Percentiles rank a stretch among this genome's conserved stretches.
These are phyloP conservation scores for Synanthedon myopaeformis DNA, from an alignment of 2,888 invertebrate genomes.

Conservation along the genomic window DNA sequence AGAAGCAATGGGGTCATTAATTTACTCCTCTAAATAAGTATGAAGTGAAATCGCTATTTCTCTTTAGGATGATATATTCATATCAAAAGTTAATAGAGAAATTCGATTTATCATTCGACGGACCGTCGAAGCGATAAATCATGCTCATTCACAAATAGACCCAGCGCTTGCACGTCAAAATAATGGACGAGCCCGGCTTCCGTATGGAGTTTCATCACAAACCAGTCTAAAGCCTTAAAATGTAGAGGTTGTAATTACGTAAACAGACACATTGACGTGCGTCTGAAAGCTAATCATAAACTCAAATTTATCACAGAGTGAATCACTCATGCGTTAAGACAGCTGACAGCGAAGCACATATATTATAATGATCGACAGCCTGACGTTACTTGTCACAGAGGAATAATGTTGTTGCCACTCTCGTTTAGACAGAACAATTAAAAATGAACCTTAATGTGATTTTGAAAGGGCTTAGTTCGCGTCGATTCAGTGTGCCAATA, in stretches of 20 bases:
- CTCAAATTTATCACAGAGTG: conserved; percentile 69
- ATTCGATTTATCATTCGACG: conserved; percentile 48
- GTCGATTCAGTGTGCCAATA: conserved; percentile 5
- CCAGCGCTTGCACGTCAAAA: conserved; percentile 37
- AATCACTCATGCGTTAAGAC: conserved; percentile 68
- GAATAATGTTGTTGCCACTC: conserved; percentile 66
- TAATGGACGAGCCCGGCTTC: conserved; percentile 42
- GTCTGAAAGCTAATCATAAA: conserved; percentile 70
- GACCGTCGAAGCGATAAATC: conserved; percentile 50
- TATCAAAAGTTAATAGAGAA: conserved; percentile 31
- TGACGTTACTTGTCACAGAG: conserved; percentile 65
- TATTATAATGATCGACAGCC: conserved; percentile 69
- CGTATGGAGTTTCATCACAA: conserved; percentile 40
- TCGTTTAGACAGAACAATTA: conserved; percentile 11
- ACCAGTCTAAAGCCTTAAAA: conserved; percentile 47
- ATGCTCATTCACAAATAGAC: conserved; percentile 41
- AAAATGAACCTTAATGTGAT: conserved; percentile 15
- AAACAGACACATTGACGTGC: conserved; percentile 65
- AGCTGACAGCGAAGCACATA: conserved; percentile 68
- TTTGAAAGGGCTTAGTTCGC: conserved; percentile 13
- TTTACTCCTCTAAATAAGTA: too few relatives aligned
- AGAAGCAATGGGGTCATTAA: too few relatives aligned
- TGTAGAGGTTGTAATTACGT: conserved; percentile 58
- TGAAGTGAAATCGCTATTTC: too few relatives aligned
- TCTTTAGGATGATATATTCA: not conserved